Conservation (phyloP, 2,888 invertebrate species). For the Pherbina coryleti region DNA sequence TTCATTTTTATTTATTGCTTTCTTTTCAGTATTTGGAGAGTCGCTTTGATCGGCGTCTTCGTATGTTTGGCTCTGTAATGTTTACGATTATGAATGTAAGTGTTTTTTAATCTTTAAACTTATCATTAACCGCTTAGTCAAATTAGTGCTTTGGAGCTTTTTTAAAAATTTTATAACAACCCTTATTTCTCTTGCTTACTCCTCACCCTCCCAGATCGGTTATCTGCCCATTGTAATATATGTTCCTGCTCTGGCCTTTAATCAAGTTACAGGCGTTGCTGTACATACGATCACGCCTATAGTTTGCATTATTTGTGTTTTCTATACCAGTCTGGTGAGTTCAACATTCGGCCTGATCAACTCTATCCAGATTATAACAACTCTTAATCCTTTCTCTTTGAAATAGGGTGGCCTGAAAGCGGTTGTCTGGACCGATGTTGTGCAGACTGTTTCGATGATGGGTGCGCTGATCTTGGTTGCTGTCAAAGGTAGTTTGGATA, state of each 20-base stretch:
- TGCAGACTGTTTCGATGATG: conserved; percentile 83
- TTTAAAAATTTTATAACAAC: too few species aligned
- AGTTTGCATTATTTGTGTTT: conserved; percentile 87
- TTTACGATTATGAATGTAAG: conserved; percentile 82
- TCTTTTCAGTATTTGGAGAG: conserved; percentile 78
- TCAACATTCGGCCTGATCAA: background rate
- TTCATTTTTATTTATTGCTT: background rate
- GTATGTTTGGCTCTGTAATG: conserved; percentile 80
- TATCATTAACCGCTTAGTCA: background rate
- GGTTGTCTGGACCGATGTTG: conserved; percentile 83
- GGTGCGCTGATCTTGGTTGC: conserved; percentile 81
- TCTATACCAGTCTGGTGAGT: conserved; percentile 87
- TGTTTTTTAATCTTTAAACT: conserved; percentile 45
- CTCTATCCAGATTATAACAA: background rate
- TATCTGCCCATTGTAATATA: conserved; percentile 86
- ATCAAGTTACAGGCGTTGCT: conserved; percentile 88
- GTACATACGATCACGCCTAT: conserved; percentile 86
- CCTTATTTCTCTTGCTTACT: background rate
- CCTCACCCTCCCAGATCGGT: conserved; percentile 73
- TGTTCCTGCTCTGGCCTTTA: conserved; percentile 83
- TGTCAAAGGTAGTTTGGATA: conserved; percentile 80
- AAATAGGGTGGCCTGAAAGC: conserved; percentile 82
- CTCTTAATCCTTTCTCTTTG: background rate
- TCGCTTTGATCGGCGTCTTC: conserved; percentile 77
- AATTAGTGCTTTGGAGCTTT: background rate